Conservation (phyloP, 2,888 invertebrate genomes). For the Meiosimyza decipiens region DNA sequence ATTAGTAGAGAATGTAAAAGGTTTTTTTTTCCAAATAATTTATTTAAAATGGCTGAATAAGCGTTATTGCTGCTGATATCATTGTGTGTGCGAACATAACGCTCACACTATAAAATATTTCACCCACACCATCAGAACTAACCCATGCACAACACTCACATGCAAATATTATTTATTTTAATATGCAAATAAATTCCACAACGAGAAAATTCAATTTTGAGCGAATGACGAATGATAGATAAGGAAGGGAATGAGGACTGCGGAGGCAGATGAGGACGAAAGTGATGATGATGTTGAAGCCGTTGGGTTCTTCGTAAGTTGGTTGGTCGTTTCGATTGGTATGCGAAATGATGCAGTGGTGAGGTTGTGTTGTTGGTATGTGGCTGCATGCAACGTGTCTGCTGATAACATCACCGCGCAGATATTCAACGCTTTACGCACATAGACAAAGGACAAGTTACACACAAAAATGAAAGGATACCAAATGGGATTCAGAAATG, state of each 20-base stretch:
- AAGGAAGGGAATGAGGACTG: no score
- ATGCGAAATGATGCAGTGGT: conserved; percentile 12
- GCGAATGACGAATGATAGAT: conserved; percentile 36
- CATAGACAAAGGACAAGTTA: conserved; percentile 38
- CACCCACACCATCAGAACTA: not conserved
- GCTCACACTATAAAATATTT: no score
- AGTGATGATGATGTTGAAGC: conserved; percentile 19
- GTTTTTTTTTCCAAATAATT: conserved; percentile 56
- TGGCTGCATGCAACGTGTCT: conserved; percentile 18
- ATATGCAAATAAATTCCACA: conserved; percentile 52
- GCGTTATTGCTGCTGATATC: conserved; percentile 26
- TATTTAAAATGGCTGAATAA: conserved; percentile 52
- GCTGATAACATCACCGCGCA: conserved; percentile 38
- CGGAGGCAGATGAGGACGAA: not conserved
- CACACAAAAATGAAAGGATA: conserved; percentile 24
- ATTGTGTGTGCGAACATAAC: not conserved
- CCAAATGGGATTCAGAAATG: conserved; percentile 53
- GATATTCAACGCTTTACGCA: conserved; percentile 40
- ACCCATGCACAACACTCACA: conserved; percentile 20
- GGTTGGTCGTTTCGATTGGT: conserved; percentile 2
- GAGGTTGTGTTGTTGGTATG: conserved; percentile 12
- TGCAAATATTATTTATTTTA: conserved; percentile 46
- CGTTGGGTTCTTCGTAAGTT: conserved; percentile 6
- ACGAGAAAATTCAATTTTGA: conserved; percentile 49
- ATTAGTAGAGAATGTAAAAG: conserved; percentile 47